A percentile compares a stretch with the other conserved stretches of the same genome.
Conservation (phyloP, 2,113 vertebrate species). For the Okapia johnstoni region DNA sequence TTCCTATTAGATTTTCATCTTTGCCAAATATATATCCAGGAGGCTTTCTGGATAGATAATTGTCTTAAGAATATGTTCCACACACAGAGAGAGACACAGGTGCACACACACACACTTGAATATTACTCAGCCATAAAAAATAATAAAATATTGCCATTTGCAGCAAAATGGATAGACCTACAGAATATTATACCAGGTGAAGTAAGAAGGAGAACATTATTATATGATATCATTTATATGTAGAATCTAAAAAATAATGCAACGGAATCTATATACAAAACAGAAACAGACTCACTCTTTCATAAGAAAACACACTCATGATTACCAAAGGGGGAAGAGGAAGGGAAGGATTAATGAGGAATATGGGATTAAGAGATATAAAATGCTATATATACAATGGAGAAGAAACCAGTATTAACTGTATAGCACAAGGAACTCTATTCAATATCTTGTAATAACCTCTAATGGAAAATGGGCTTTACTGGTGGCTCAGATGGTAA, state of each 20-base stretch:
- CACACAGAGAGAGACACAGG: background rate
- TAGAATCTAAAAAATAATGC: background rate
- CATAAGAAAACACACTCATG: background rate
- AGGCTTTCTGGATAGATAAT: background rate
- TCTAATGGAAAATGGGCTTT: background rate
- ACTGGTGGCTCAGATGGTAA: background rate
- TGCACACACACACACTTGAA: background rate
- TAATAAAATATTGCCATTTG: background rate
- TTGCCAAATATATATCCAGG: background rate
- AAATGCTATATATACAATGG: background rate
- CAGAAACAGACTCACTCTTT: background rate
- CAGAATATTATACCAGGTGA: background rate
- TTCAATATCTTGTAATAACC: background rate
- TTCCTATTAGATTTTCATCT: background rate
- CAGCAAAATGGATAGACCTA: background rate
- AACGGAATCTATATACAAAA: background rate
- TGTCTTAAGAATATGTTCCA: background rate
- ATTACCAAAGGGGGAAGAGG: background rate
- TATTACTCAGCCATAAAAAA: background rate
- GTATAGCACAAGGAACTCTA: background rate
- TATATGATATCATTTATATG: background rate
- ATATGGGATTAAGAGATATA: background rate
- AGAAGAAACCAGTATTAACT: background rate
- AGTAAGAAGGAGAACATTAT: background rate
- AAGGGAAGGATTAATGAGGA: background rate